Evolutionary conservation across 2,113 vertebrate genomes (phyloP), one percentile per base, ranked within the genome.

Genomic region (Engraulis encrasicolus): DNA sequence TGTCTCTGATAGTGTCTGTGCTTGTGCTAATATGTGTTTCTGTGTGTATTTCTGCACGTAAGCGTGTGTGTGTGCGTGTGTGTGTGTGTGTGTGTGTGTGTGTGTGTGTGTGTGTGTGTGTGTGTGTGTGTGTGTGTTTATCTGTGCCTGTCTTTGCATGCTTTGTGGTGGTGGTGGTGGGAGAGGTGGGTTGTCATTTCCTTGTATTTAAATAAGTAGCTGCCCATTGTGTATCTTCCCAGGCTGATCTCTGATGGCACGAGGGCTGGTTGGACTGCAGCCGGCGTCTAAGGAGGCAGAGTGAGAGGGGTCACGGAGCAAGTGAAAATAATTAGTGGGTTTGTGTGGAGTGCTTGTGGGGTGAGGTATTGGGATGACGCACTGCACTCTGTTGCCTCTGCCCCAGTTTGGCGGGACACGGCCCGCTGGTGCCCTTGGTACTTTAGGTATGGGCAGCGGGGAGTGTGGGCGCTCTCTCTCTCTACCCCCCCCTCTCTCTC

Each of bases 361-460:
- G 66, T 74, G 66, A 74, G 66, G 66, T 74, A 74, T 31, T 74
- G 27, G 27, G 23, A 74, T 74, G 66, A 74, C 66, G 66, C 66
- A 74, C 66, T n/a, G n/a, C n/a, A n/a, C n/a, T n/a, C n/a, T n/a
- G n/a, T n/a, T n/a, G n/a, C n/a, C n/a, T 74, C 15, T 74, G 66
- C 66, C 31, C 66, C 66, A 36, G 66, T 34, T 15, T 31, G 14
- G 31, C 12, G 66, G 27, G 66, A 74, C 12, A 74, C 11, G 27
- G 66, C 1, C n/a, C n/a, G n/a, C 27, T 15, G 66, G 66, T 74
- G 66, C 27, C 66, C 58, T 52, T 38, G 50, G 52, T 61, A 58
- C 80, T 66, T 66, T 71, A 71, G 61, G 61, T 71, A 71, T 71
- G 61, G 61, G 27, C 27, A 3, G 2, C 27, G 61, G 14, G 23